Conservation (phyloP, 2,113 vertebrate genomes). For the Macquaria australasica region DNA sequence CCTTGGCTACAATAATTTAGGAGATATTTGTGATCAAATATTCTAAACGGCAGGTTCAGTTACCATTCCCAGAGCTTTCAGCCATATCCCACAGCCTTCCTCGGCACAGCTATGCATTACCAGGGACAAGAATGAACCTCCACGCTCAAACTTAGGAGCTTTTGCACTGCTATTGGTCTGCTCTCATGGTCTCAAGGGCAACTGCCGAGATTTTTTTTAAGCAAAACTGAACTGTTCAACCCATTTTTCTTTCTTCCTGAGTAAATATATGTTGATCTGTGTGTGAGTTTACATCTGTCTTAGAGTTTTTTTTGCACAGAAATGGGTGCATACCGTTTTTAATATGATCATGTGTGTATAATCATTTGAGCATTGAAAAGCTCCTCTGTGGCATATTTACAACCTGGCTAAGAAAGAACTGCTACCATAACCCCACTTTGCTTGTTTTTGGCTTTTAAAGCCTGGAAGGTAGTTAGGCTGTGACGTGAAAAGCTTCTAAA, state of each 20-base stretch:
- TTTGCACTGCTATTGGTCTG: background rate
- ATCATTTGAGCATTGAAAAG: conserved; percentile 1
- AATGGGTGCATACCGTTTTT: background rate
- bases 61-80: background rate
- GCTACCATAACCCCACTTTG: background rate
- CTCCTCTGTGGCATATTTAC: background rate
- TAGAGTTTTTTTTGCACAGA: background rate
- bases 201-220: background rate
- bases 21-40: background rate
- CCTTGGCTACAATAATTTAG: background rate
- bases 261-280: background rate
- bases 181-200: background rate
- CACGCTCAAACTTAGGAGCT: background rate
- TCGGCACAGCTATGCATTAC: background rate
- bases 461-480: background rate
- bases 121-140: background rate
- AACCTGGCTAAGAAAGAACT: background rate
- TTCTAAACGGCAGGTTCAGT: background rate
- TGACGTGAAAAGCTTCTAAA: background rate
- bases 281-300: background rate
- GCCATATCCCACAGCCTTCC: background rate
- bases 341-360: background rate
- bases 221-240: background rate
- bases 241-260: background rate
- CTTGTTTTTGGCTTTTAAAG: background rate